Percentiles rank a stretch among this genome's conserved stretches.
Evolutionary conservation across 2,113 vertebrate genomes (phyloP).

Genomic region (Vidua chalybeata): DNA sequence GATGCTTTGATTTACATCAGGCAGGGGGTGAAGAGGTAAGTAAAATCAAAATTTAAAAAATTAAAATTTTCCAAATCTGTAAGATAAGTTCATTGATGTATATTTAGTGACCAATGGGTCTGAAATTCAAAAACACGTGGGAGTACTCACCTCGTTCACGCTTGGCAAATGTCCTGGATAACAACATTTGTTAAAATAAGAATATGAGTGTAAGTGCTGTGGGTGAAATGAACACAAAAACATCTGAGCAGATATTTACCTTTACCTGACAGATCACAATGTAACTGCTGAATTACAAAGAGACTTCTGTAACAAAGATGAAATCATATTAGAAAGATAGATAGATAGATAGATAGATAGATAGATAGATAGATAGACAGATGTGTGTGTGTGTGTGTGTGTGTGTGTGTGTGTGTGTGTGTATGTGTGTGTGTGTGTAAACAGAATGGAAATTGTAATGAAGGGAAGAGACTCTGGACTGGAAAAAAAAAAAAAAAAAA

Average conservation of each 20-base stretch:
- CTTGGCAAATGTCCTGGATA: background rate
- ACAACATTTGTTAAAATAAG: background rate
- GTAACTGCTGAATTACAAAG: background rate
- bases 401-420: too few species aligned
- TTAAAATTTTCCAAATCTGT: background rate
- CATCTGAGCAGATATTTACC: background rate
- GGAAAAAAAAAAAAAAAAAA: background rate
- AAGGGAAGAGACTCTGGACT: background rate
- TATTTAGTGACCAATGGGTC: background rate
- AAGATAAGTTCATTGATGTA: background rate
- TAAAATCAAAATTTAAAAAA: background rate
- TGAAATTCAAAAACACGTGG: background rate
- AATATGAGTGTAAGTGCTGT: background rate
- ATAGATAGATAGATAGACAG: too few species aligned
- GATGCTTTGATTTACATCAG: background rate
- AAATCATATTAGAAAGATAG: background rate
- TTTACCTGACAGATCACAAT: background rate
- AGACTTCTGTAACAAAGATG: background rate
- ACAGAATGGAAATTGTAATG: background rate
- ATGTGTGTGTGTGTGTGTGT: background rate
- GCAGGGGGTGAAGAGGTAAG: fast-evolving
- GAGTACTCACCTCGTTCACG: background rate
- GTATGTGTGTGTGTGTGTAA: background rate
- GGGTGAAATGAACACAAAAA: background rate
- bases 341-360: background rate